Base-by-base conservation (phyloP, 2,113 vertebrate species). In the Salminus brasiliensis region DNA sequence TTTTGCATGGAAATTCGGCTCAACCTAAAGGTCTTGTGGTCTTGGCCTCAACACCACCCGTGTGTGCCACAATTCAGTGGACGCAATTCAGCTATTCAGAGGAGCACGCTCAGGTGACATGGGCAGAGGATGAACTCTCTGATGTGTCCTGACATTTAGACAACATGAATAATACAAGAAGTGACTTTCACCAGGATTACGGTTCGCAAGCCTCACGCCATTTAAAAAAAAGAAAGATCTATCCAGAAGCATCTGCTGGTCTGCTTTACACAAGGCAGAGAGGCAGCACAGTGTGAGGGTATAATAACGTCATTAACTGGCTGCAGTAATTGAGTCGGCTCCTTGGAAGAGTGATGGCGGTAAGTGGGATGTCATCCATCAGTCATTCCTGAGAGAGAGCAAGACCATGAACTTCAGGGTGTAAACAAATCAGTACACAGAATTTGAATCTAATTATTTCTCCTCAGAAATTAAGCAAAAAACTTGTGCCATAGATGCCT, bases 101-200 rank as follows among this genome's bases (percentile, higher is more conserved):
- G 76, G 21, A 21, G 47, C 71, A 47, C 13, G 16, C 18, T 43
- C 62, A 70, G 55, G 65, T 76, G 63, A 70, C 53, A 49, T 16
- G 16, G 47, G 73, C 53, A 25, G 34, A 73, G 68, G 30, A 67
- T 66, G 29, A 74, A 57, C 74, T 41, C 43, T 72, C 30, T 43
- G 62, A 84, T 63, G 74, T 73, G 78, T 77, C 36, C 78, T 81
- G 82, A 81, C 78, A 84, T 81, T 81, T 81, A 81, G 16, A 65
- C 25, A n/a, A 68, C 62, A 81, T 84, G 77, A 83, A 83, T 80
- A 83, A 83, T 72, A 80, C 77, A 83, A 71, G 9, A 63, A 66
- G 27, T 59, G 71, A 76, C 82, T 77, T 81, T 76, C 62, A 47
- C n/a, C 25, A 55, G 65, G 8, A 21, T 43, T 49, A 57, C 2